phyloP scores from a whole-genome alignment of 2,888 invertebrate genomes.

The Cheilosia urbana region DNA sequence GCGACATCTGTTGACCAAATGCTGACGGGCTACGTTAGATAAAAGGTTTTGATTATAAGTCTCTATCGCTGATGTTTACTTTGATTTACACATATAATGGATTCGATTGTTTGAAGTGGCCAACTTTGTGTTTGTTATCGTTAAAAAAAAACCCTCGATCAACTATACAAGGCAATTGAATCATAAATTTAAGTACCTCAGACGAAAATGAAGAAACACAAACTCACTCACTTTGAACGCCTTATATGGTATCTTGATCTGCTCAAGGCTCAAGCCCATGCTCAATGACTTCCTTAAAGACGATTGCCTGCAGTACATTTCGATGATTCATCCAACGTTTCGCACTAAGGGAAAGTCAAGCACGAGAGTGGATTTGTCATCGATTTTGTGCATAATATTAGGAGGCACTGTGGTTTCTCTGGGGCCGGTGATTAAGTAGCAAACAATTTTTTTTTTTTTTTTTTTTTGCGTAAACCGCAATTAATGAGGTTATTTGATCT shows the following conservation, averaged over 20 bases:
- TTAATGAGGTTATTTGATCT: constrained; percentile 21
- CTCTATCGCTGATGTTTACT: constrained; percentile 26
- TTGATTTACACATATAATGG: constrained; percentile 26
- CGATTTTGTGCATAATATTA: constrained; percentile 35
- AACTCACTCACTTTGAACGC: constrained; percentile 26
- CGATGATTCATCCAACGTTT: constrained; percentile 23
- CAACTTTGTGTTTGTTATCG: constrained; percentile 9
- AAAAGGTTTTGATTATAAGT: constrained; percentile 6
- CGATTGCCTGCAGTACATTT: constrained; percentile 32
- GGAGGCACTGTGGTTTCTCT: constrained; percentile 14
- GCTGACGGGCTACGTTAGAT: constrained; percentile 32
- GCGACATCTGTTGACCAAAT: constrained; percentile 60
- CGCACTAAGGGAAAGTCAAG: constrained; percentile 43
- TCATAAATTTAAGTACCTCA: constrained; percentile 21
- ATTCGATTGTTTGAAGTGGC: constrained; percentile 1
- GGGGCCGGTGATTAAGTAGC: constrained; percentile 18
- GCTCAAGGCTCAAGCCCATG: constrained; percentile 4
- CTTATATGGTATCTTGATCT: constrained; percentile 44
- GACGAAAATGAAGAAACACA: neutral
- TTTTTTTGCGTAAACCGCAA: constrained; percentile 17
- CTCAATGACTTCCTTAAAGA: constrained; percentile 14
- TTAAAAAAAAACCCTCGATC: constrained; percentile 11
- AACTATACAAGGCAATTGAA: constrained; percentile 21
- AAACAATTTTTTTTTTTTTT: neutral
- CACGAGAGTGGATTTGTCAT: constrained; percentile 44